phyloP scores from a whole-genome alignment of 2,113 vertebrate genomes.

The Solea senegalensis region DNA sequence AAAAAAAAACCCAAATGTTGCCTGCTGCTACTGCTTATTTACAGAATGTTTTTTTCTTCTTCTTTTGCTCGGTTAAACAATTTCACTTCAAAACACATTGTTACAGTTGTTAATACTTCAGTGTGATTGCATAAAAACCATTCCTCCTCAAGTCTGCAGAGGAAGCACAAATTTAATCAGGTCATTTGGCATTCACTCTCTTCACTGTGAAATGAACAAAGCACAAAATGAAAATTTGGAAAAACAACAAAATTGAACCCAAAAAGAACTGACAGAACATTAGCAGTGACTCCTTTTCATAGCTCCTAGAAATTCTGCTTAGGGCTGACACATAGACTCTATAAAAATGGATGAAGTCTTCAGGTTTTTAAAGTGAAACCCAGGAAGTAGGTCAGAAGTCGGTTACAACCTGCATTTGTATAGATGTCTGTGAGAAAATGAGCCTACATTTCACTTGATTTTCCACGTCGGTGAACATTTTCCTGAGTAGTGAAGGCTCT shows the following conservation, averaged over 20 bases:
- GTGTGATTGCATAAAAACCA: constrained; percentile 70
- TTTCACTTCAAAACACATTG: constrained; percentile 58
- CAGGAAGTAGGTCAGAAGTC: too few species aligned
- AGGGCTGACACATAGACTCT: background rate
- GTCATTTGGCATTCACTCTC: constrained; percentile 32
- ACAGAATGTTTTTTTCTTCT: constrained; percentile 31
- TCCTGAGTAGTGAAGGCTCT: too few species aligned
- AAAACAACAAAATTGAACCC: constrained; percentile 8
- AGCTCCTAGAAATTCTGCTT: constrained; percentile 9
- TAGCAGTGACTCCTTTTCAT: constrained; percentile 25
- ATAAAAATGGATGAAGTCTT: too few species aligned
- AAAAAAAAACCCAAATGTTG: constrained; percentile 60
- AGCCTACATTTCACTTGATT: too few species aligned
- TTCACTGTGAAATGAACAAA: constrained; percentile 42
- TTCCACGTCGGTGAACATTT: too few species aligned
- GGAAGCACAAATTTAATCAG: constrained; percentile 49
- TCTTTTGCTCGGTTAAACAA: constrained; percentile 51
- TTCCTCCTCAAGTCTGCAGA: constrained; percentile 41
- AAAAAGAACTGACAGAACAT: constrained; percentile 24
- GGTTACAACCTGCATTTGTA: too few species aligned
- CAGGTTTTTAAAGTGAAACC: too few species aligned
- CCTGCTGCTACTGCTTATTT: constrained; percentile 62
- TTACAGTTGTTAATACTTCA: constrained; percentile 57
- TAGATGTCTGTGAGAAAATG: too few species aligned
- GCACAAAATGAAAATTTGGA: constrained; percentile 35